phyloP scores from a whole-genome alignment of 2,888 invertebrate species.

The Sussaba pulchella region DNA sequence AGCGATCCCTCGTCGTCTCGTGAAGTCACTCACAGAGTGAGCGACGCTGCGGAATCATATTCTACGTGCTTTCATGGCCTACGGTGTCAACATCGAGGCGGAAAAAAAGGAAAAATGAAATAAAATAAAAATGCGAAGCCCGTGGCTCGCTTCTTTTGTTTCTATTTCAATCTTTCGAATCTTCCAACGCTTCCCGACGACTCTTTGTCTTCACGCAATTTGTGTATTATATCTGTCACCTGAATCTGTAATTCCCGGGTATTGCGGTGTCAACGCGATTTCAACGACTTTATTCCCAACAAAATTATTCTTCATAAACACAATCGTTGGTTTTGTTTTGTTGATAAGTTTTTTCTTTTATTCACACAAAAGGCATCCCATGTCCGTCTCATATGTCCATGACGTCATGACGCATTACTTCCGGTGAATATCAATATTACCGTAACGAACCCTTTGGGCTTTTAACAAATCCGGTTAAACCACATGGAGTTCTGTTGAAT shows the following conservation, averaged over 20 bases:
- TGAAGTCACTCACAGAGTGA: slow-evolving; percentile 14
- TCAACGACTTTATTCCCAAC: neutral
- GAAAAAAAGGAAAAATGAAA: slow-evolving; percentile 15
- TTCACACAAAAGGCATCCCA: neutral
- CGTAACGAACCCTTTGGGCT: neutral
- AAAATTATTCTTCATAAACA: too few species aligned
- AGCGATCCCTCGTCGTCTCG: slow-evolving; percentile 35
- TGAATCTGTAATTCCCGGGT: neutral
- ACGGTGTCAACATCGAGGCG: slow-evolving; percentile 16
- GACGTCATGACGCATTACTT: too few species aligned
- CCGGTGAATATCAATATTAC: too few species aligned
- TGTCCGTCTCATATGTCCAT: neutral
- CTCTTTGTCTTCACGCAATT: neutral
- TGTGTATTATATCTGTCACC: slow-evolving; percentile 1
- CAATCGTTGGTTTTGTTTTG: too few species aligned
- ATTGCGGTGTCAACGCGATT: neutral
- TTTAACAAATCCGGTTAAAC: neutral
- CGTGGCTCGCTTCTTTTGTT: slow-evolving; percentile 1
- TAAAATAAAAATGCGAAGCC: neutral
- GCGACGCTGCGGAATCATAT: slow-evolving; percentile 1
- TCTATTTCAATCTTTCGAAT: neutral
- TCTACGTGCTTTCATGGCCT: slow-evolving; percentile 20
- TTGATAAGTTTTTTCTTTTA: neutral
- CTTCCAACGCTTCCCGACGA: neutral
- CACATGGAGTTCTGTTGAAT: neutral